Base-by-base conservation (phyloP, 2,888 invertebrate species). In the Oligia latruncula region DNA sequence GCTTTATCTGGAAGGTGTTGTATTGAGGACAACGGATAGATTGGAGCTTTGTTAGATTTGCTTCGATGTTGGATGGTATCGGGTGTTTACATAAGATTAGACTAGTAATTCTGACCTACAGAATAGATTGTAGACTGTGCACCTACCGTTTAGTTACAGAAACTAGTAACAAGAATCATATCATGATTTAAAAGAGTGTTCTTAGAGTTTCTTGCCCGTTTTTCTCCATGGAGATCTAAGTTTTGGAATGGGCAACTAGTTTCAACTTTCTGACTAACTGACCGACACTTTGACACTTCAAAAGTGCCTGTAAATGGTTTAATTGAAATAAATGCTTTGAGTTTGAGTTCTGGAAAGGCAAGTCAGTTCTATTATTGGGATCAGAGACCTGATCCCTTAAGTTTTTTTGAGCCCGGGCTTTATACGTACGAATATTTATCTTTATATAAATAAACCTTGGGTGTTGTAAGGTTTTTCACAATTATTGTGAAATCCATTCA, bases 11-110 rank as follows among this genome's bases (percentile, higher is more conserved):
- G n/a, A 43, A 72, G 78, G 74, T 75, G 60, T 67, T 73, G 84
- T 78, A 87, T 87, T 76, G 76, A n/a, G 87, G 76, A 84, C 85
- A 81, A 62, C 67, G 15, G 67, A 71, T 77, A 78, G 78, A 78
- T 84, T 65, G 71, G 60, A 65, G 73, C 80, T 85, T 80, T 87
- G 85, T 75, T 71, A 20, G 66, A 67, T 55, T 64, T 62, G n/a
- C 52, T 23, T n/a, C n/a, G 6, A 75, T 80, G 73, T 49, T 67
- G 71, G 55, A 40, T 62, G 9, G 40, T 85, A 81, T 83, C 81
- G 2, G 29, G 71, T 72, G 70, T 80, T 81, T 64, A 66, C 70
- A 40, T 75, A 17, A 52, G 82, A 77, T 84, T 65, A 77, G 49
- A 67, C 46, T 46, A 17, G 77, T 66, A 20, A 52, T 67, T 67